phyloP scores from a whole-genome alignment of 2,113 vertebrate species.

The Trichomycterus rosablanca region DNA sequence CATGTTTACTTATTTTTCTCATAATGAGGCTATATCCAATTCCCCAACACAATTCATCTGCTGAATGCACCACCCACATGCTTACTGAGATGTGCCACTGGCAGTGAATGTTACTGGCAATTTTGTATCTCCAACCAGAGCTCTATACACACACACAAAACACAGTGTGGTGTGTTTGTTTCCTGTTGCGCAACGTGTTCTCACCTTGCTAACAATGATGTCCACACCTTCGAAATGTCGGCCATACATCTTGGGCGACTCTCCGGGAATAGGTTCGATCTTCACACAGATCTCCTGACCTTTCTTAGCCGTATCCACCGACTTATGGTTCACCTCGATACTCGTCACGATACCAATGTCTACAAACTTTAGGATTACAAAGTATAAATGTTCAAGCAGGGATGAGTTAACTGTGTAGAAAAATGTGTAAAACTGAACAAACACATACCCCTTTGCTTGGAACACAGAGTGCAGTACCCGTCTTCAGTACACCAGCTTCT shows the following conservation, averaged over 20 bases:
- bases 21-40: too few relatives aligned
- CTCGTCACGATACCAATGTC: conserved; percentile 95
- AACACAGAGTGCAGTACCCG: conserved; percentile 90
- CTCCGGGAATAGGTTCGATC: conserved; percentile 95
- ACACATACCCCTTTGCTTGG: conserved; percentile 90
- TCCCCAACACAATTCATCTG: too few relatives aligned
- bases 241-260: conserved; percentile 97
- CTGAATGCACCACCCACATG: too few relatives aligned
- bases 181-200: too few relatives aligned
- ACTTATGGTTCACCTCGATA: conserved; percentile 95
- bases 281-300: conserved; percentile 97
- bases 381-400: neutral
- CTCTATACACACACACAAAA: too few relatives aligned
- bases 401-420: too few relatives aligned
- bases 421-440: too few relatives aligned
- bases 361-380: conserved; percentile 74
- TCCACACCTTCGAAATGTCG: conserved; percentile 96
- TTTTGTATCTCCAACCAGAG: too few relatives aligned
- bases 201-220: conserved; percentile 92
- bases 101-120: too few relatives aligned
- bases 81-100: too few relatives aligned
- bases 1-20: too few relatives aligned
- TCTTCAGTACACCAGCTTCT: conserved; percentile 85
- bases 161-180: too few relatives aligned
- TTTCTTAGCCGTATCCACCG: conserved; percentile 89